Conservation (phyloP, 2,797 vertebrate genomes). For the Danio albolineatus region DNA sequence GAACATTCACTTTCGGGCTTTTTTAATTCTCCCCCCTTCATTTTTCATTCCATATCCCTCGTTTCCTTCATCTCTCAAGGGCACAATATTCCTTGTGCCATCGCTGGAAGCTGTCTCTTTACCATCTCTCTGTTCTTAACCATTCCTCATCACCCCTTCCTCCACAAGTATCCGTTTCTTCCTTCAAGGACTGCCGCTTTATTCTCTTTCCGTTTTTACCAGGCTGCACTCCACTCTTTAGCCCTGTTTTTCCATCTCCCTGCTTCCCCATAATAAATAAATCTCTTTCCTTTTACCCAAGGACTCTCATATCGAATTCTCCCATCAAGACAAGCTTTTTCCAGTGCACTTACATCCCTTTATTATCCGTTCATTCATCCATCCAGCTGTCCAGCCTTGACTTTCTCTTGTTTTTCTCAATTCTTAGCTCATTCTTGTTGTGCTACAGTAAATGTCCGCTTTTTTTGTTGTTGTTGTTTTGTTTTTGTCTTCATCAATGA, state of each 20-base stretch:
- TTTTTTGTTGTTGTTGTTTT: neutral
- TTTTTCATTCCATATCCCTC: constrained; percentile 27
- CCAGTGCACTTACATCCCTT: constrained; percentile 6
- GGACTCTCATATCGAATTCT: constrained; percentile 53
- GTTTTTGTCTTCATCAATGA: constrained; percentile 10
- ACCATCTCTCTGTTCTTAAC: constrained; percentile 26
- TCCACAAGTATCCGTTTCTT: constrained; percentile 30
- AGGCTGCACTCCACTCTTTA: constrained; percentile 25
- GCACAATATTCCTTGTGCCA: constrained; percentile 29
- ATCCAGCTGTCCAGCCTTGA: constrained; percentile 27
- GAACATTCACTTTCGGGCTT: constrained; percentile 25
- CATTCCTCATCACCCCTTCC: constrained; percentile 11
- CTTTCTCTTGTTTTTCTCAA: neutral
- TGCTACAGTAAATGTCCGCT: constrained; percentile 63
- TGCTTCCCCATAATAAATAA: constrained; percentile 48
- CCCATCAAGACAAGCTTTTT: constrained; percentile 27
- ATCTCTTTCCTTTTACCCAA: constrained; percentile 47
- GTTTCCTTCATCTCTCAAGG: constrained; percentile 46
- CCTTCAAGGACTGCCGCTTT: constrained; percentile 20
- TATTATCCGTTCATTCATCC: constrained; percentile 38
- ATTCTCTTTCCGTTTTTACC: constrained; percentile 26
- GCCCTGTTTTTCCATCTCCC: constrained; percentile 21
- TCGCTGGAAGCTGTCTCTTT: constrained; percentile 13
- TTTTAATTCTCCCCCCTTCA: constrained; percentile 16
- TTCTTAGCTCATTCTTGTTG: constrained; percentile 48